A percentile compares a stretch with the other conserved stretches of the same genome.
These are phyloP conservation scores for Meganola albula DNA, from an alignment of 2,888 invertebrate genomes.

Conservation along the genomic window DNA sequence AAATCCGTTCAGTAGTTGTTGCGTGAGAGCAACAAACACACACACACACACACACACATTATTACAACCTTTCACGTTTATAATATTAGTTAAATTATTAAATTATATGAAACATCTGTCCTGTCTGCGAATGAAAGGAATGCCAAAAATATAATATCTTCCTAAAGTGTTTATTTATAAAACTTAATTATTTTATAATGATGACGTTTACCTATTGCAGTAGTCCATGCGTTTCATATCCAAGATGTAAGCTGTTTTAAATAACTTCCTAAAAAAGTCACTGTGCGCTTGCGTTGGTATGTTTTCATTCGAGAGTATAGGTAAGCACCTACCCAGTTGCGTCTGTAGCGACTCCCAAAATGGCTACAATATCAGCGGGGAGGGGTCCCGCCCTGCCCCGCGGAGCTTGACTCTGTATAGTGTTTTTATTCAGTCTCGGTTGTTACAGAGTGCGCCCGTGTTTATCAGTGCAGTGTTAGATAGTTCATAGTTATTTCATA, in stretches of 20 bases:
- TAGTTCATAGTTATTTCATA: slow-evolving; percentile 14
- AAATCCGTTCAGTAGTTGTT: slow-evolving; percentile 4
- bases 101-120: slow-evolving; percentile 11
- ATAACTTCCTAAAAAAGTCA: slow-evolving; percentile 12
- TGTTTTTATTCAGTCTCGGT: slow-evolving; percentile 13
- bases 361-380: slow-evolving; percentile 13
- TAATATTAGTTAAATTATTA: slow-evolving; percentile 4
- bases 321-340: slow-evolving; percentile 12
- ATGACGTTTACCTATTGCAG: slow-evolving; percentile 10
- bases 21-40: slow-evolving; percentile 4
- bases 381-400: slow-evolving; percentile 13
- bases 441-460: slow-evolving; percentile 13
- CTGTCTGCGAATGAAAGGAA: slow-evolving; percentile 11
- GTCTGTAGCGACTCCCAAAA: slow-evolving; percentile 13
- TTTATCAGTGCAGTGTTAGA: slow-evolving; percentile 14
- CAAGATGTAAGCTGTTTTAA: slow-evolving; percentile 11
- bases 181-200: slow-evolving; percentile 11
- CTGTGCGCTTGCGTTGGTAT: slow-evolving; percentile 12
- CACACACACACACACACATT: slow-evolving; percentile 2
- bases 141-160: slow-evolving; percentile 11
- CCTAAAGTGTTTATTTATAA: slow-evolving; percentile 11
- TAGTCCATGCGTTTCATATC: slow-evolving; percentile 10
- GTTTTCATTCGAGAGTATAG: slow-evolving; percentile 13
- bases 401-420: slow-evolving; percentile 13
- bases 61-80: slow-evolving; percentile 4